Base-by-base conservation (phyloP, 2,888 invertebrate species). In the Euclidia mi region DNA sequence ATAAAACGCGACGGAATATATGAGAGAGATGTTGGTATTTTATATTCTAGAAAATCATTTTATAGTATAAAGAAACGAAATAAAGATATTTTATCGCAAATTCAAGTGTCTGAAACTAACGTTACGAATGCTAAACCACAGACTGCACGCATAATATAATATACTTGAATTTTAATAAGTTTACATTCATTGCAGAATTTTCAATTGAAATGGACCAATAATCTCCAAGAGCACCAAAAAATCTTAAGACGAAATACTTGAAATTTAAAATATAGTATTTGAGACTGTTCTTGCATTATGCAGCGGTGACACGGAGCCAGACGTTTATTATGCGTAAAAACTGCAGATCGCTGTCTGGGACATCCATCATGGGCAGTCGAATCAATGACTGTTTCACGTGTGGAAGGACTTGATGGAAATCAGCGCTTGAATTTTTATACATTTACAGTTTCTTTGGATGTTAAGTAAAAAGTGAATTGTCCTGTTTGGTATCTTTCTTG, bases 241-340 rank as follows among this genome's bases (percentile, higher is more conserved):
- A 44, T 12, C 12, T 28, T 10, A 53, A 47, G 10, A 43, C 42
- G 20, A 25, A 25, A 25, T 25, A 25, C 20, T 31, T 59, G 32
- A 65, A 60, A 66, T 60, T 65, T 52, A 55, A 63, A 68, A 62
- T 45, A 53, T 41, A 20, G 31, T 46, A 55, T 52, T 56, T 42
- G 10, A 61, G 53, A 61, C 40, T 58, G 31, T 63, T 71, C 52
- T 32, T 84, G 82, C 81, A 88, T 88, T 84, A 89, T 89, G 84
- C 87, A 85, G 82, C 79, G 63, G 65, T 84, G 86, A 87, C 84
- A 83, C 77, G 79, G 72, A 69, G 75, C 71, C 71, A 73, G 66
- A 67, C 66, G 65, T 62, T 71, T 62, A 62, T 80, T 71, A 79
- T 79, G 64, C 61, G 72, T 71, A 74, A 77, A 79, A 79, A 80